These are phyloP conservation scores for Mohoua ochrocephala DNA, from an alignment of 2,113 vertebrate genomes.

Conservation along the genomic window DNA sequence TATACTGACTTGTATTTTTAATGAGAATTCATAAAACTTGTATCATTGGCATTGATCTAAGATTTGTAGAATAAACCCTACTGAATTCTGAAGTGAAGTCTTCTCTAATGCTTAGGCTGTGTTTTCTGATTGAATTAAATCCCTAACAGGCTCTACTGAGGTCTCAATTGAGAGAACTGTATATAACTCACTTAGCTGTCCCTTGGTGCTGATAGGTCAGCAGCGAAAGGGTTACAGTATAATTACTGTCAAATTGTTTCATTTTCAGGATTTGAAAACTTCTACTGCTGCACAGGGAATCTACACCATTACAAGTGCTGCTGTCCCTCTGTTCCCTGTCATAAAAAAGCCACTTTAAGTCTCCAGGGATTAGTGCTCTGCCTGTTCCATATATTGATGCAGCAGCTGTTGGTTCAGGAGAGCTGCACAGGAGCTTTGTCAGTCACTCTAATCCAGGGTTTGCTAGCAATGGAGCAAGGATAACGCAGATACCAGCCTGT, in stretches of 20 bases:
- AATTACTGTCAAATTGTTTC: background rate
- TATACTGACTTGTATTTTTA: conserved; percentile 71
- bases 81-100: conserved; percentile 59
- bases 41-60: conserved; percentile 68
- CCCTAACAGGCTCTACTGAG: background rate
- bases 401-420: background rate
- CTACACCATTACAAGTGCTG: background rate
- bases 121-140: conserved; percentile 20
- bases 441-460: background rate
- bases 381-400: background rate
- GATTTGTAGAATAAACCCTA: conserved; percentile 71
- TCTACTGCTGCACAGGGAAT: background rate
- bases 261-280: background rate
- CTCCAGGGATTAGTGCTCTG: background rate
- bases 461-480: background rate
- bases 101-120: conserved; percentile 57
- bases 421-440: background rate
- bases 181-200: background rate
- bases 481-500: background rate
- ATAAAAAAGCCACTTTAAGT: background rate
- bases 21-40: conserved; percentile 64
- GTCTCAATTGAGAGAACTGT: background rate
- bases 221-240: background rate
- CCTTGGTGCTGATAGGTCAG: background rate
- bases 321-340: background rate